These are phyloP conservation scores for Oxygymnocypris stewartii DNA, from an alignment of 2,113 vertebrate species.

Conservation along the genomic window DNA sequence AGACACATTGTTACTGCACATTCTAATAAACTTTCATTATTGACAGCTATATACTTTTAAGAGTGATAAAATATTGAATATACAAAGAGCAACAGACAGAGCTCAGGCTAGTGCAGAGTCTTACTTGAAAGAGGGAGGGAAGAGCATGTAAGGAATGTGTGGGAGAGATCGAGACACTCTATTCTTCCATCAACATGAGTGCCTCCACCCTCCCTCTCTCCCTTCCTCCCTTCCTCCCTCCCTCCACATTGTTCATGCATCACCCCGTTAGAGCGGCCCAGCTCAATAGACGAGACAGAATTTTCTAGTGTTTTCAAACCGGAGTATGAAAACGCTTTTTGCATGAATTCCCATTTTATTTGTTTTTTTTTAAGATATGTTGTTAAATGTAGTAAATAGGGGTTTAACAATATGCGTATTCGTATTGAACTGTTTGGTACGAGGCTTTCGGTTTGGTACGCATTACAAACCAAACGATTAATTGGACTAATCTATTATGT, in stretches of 20 bases:
- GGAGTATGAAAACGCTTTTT: neutral
- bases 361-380: neutral
- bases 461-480: too few relatives aligned
- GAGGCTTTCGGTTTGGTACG: too few relatives aligned
- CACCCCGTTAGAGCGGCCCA: slow-evolving; percentile 51
- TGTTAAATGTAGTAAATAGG: neutral
- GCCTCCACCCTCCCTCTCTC: slow-evolving; percentile 22
- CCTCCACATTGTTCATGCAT: slow-evolving; percentile 61
- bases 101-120: neutral
- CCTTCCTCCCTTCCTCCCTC: slow-evolving; percentile 6
- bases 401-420: too few relatives aligned
- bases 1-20: neutral
- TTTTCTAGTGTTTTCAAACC: neutral
- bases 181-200: slow-evolving; percentile 54
- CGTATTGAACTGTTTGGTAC: too few relatives aligned
- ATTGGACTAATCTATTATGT: too few relatives aligned
- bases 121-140: slow-evolving; percentile 5
- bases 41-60: neutral
- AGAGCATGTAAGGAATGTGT: slow-evolving; percentile 80
- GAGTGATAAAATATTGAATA: neutral
- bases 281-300: slow-evolving; percentile 37
- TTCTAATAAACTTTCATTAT: neutral
- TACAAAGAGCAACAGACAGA: slow-evolving; percentile 11
- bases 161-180: slow-evolving; percentile 77
- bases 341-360: neutral